Evolutionary conservation across 2,888 invertebrate species (phyloP).

Genomic region (Tachina lurida): DNA sequence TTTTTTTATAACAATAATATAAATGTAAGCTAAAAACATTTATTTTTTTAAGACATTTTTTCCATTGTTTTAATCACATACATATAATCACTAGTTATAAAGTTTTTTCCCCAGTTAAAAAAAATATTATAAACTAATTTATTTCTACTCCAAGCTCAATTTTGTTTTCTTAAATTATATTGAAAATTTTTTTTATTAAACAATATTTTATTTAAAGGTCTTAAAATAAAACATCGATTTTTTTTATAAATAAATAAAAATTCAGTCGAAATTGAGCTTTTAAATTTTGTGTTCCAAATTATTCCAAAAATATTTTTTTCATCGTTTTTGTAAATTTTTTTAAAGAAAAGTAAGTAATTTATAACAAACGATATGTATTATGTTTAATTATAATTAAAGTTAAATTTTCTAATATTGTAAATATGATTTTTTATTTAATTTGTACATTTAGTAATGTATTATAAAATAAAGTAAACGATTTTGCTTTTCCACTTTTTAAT

Average conservation of each 20-base stretch:
- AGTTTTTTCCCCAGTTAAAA: background rate
- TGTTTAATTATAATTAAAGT: slow-evolving; percentile 12
- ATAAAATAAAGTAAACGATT: slow-evolving; percentile 57
- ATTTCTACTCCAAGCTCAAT: slow-evolving; percentile 52
- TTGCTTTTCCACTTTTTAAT: slow-evolving; percentile 40
- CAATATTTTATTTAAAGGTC: slow-evolving; percentile 52
- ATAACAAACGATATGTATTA: slow-evolving; percentile 54
- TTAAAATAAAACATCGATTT: slow-evolving; percentile 62
- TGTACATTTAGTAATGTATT: slow-evolving; percentile 16
- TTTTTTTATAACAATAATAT: background rate
- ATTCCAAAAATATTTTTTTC: slow-evolving; percentile 31
- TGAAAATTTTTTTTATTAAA: slow-evolving; percentile 51
- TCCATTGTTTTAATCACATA: slow-evolving; percentile 23
- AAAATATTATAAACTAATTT: slow-evolving; percentile 23
- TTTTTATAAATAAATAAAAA: slow-evolving; percentile 76
- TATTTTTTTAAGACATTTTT: background rate
- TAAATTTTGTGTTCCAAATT: slow-evolving; percentile 64
- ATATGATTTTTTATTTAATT: slow-evolving; percentile 10
- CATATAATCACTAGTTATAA: slow-evolving; percentile 23
- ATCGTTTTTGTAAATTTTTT: slow-evolving; percentile 33
- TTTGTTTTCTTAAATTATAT: slow-evolving; percentile 37
- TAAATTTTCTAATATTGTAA: slow-evolving; percentile 23
- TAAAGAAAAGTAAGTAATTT: slow-evolving; percentile 20
- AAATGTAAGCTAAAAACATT: background rate
- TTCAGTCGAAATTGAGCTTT: slow-evolving; percentile 82